Evolutionary conservation across 2,888 invertebrate genomes (phyloP), one percentile per base, ranked within the genome.

Genomic region (Euclidia mi): DNA sequence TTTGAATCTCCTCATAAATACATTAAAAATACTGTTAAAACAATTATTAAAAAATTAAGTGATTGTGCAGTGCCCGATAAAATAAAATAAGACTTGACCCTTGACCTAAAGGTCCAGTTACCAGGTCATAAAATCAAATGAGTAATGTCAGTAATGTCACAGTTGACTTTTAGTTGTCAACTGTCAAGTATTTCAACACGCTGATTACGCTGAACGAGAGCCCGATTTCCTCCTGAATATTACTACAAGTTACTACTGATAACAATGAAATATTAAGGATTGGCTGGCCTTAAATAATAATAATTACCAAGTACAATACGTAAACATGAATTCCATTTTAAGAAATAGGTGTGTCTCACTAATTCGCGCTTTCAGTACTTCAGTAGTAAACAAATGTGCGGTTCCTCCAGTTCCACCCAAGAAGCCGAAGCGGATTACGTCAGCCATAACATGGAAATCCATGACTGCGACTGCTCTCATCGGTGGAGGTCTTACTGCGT

Each of bases 371-470:
- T 83, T 94, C 53, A 87, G 87, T 49, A 91, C 88, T 38, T 78
- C 92, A 15, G 56, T 79, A 34, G 81, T 88, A 18, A 85, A 85
- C 56, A 85, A 79, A 37, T 89, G 87, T 80, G 85, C 87, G 1
- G 77, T 77, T 44, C 89, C 91, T 7, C 92, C 93, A 9, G 75
- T 68, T 29, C 89, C 90, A 15, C 92, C 93, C 0, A 92, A 89
- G 67, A 82, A 59, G 52, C 71, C 75, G 6, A 89, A 82, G 58
- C 82, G 78, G 63, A 66, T 80, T 10, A 92, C 95, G 65, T 95
- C 95, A 0, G 97, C 97, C 0, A 95, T 99, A 72, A 96, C 98
- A 64, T 99, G 99, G 99, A 97, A 96, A 82, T 97, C 96, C 62
- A 92, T 98, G 62, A 92, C 94, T 4, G 91, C 96, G 15, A 96